Evolutionary conservation across 1,140 invertebrate species (phyloP).

Genomic region (Amphibalanus amphitrite): DNA sequence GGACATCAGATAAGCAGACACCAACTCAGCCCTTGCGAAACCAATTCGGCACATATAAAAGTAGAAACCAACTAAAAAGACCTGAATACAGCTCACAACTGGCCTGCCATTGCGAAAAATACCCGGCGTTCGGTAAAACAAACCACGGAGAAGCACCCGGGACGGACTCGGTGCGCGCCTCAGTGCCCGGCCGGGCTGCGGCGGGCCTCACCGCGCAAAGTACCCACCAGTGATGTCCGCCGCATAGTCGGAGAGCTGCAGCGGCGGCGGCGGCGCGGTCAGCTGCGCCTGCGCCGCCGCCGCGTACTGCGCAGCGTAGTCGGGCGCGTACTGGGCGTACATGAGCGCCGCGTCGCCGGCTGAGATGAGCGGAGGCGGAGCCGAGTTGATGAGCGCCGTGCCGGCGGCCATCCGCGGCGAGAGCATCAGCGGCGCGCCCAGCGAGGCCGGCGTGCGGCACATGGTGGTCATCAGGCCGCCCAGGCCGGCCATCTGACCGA

Average conservation of each 20-base stretch:
- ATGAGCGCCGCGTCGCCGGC: neutral
- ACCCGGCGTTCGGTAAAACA: too few relatives aligned
- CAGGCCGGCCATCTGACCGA: slow-evolving; percentile 43
- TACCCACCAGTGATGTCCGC: slow-evolving; percentile 81
- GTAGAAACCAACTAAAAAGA: too few relatives aligned
- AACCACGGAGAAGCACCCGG: too few relatives aligned
- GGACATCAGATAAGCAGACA: too few relatives aligned
- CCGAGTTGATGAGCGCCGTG: neutral
- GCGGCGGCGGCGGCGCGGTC: slow-evolving; percentile 55
- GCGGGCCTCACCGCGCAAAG: slow-evolving; percentile 30
- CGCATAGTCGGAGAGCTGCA: slow-evolving; percentile 54
- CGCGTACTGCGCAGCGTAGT: slow-evolving; percentile 29
- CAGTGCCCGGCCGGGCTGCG: too few relatives aligned
- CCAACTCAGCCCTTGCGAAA: too few relatives aligned
- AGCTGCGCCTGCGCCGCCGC: slow-evolving; percentile 36
- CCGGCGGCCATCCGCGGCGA: slow-evolving; percentile 3
- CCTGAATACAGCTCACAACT: too few relatives aligned
- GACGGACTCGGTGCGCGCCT: too few relatives aligned
- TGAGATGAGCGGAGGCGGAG: neutral
- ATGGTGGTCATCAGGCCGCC: slow-evolving; percentile 41
- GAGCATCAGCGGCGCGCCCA: neutral
- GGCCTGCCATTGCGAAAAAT: too few relatives aligned
- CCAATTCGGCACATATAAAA: too few relatives aligned
- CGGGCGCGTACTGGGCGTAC: slow-evolving; percentile 31
- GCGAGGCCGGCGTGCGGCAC: slow-evolving; percentile 22